These are phyloP conservation scores for Mormyrus iriodes DNA, from an alignment of 2,113 vertebrate species.

Conservation along the genomic window DNA sequence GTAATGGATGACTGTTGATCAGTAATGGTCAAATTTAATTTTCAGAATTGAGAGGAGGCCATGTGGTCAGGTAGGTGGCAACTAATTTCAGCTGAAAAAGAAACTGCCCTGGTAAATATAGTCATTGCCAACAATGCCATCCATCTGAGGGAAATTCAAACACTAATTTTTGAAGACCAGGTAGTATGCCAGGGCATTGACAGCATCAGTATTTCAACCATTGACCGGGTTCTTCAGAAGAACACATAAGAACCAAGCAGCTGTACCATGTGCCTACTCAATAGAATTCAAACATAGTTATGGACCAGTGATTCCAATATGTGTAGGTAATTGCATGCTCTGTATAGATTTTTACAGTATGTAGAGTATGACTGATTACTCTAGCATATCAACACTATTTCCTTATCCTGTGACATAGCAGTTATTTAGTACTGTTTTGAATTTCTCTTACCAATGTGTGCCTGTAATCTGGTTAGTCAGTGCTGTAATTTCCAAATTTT, in stretches of 20 bases:
- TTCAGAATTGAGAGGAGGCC: not conserved
- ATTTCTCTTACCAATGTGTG: not conserved
- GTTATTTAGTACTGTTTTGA: not conserved
- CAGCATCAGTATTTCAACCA: not conserved
- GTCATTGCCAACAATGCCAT: slow-evolving; percentile 13
- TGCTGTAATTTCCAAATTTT: not conserved
- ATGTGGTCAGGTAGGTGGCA: not conserved
- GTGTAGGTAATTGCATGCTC: not conserved
- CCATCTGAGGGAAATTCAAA: not conserved
- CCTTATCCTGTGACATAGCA: not conserved
- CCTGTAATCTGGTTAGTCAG: not conserved
- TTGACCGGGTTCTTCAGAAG: not conserved
- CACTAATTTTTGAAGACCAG: slow-evolving; percentile 10
- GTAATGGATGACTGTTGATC: not conserved
- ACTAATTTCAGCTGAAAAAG: slow-evolving; percentile 9
- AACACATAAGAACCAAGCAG: not conserved
- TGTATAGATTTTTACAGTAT: not conserved
- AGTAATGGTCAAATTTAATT: not conserved
- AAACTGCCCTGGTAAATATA: slow-evolving; percentile 12
- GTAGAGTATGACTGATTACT: slow-evolving; percentile 13
- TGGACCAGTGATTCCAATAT: not conserved
- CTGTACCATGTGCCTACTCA: not conserved
- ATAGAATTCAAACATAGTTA: not conserved
- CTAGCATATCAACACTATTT: not conserved
- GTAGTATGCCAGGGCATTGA: slow-evolving; percentile 1